Base-by-base conservation (phyloP, 1,140 invertebrate genomes). In the Drosophila insularis region DNA sequence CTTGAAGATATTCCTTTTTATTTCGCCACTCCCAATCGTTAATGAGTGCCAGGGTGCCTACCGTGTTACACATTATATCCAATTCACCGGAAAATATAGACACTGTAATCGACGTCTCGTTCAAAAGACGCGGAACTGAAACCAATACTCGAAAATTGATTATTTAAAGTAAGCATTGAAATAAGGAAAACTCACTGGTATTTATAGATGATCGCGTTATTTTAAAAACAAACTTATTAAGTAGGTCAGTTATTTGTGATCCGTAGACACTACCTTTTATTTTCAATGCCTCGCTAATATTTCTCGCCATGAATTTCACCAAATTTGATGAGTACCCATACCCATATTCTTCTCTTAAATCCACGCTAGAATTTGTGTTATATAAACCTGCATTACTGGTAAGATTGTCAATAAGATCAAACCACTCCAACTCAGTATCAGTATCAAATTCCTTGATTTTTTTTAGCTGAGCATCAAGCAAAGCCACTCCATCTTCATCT, bases 191-290 rank as follows among this genome's bases (percentile, higher is more conserved):
- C 92, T 92, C 89, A 95, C 95, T 93, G 78, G 94, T 93, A 64
- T 94, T 82, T 14, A 94, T 93, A n/a, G 96, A 96, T 7, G 96
- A 96, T 87, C 95, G 96, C 96, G 93, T 94, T 94, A 27, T 27
- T 27, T 27, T 5, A 27, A 6, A 27, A 27, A 5, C 95, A 97
- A 5, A 94, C 0, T 5, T 6, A 27, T 27, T 5, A 27, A 27
- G 4, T 27, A 27, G 27, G 27, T 27, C 27, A 27, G 0, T 27
- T 6, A 93, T 63, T 94, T 92, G 4, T 92, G 81, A 13, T 0
- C 40, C 59, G 13, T 54, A 75, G 11, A 68, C 21, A 32, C 54
- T 58, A 10, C 73, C 65, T 4, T 95, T 94, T 43, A 96, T 93
- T 92, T 92, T 80, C 81, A 97, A 92, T 4, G 94, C 94, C 53